These are phyloP conservation scores for Pollenia amentaria DNA, from an alignment of 2,888 invertebrate genomes.

Conservation along the genomic window DNA sequence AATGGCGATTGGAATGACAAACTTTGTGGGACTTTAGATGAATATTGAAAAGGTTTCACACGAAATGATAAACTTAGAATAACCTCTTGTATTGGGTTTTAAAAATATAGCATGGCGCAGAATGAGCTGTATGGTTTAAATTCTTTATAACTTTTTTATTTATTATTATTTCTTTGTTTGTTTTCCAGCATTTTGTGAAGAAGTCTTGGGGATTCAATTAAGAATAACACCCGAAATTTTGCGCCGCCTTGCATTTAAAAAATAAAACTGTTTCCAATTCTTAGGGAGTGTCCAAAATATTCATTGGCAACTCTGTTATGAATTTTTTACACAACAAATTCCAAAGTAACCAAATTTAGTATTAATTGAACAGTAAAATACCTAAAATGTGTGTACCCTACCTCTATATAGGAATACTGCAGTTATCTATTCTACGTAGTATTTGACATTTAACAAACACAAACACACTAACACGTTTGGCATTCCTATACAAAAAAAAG, in stretches of 20 bases:
- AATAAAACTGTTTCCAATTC: background rate
- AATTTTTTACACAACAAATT: background rate
- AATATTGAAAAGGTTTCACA: too few relatives aligned
- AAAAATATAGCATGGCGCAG: too few relatives aligned
- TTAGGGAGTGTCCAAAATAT: background rate
- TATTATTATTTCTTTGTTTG: too few relatives aligned
- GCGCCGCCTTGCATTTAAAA: background rate
- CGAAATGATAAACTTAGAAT: too few relatives aligned
- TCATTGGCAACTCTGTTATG: background rate
- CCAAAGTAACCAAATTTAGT: background rate
- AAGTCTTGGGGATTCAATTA: too few relatives aligned
- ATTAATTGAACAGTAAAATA: background rate
- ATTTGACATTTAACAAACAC: slow-evolving; percentile 64
- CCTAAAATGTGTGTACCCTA: background rate
- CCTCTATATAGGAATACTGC: background rate
- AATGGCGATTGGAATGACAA: too few relatives aligned
- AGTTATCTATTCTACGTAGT: slow-evolving; percentile 39
- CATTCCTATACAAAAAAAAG: slow-evolving; percentile 63
- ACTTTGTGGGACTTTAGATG: too few relatives aligned
- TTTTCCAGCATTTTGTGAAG: too few relatives aligned
- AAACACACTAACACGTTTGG: background rate
- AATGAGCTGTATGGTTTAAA: too few relatives aligned
- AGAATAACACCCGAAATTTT: too few relatives aligned
- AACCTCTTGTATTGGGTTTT: too few relatives aligned
- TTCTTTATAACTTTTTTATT: too few relatives aligned